phyloP scores from a whole-genome alignment of 2,113 vertebrate genomes.

The Lasiurus borealis region DNA sequence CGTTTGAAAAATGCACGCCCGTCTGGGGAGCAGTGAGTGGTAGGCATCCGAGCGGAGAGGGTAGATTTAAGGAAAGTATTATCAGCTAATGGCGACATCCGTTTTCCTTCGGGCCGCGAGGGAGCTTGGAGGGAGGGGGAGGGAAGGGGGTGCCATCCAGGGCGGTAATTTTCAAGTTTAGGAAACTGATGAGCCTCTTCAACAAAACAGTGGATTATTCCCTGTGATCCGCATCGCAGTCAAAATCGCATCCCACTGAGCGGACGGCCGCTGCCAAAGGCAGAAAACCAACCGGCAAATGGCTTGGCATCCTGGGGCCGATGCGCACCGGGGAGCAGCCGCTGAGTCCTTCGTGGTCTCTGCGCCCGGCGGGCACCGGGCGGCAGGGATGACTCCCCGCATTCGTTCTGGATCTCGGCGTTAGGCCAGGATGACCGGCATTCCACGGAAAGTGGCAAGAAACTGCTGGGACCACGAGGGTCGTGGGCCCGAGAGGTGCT shows the following conservation, averaged over 20 bases:
- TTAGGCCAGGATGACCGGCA: neutral
- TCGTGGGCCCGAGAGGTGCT: neutral
- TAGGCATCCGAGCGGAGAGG: neutral
- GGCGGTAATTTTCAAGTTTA: neutral
- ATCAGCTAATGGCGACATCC: neutral
- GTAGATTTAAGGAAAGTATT: slow-evolving; percentile 37
- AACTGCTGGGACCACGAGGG: neutral
- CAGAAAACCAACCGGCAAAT: slow-evolving; percentile 15
- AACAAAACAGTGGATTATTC: slow-evolving; percentile 37
- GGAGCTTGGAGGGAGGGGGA: neutral
- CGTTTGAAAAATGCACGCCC: slow-evolving; percentile 49
- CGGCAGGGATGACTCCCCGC: neutral
- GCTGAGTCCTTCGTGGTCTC: slow-evolving; percentile 54
- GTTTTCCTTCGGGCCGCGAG: neutral
- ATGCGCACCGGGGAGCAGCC: neutral
- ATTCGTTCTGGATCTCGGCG: neutral
- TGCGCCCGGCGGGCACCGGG: neutral
- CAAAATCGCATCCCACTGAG: slow-evolving; percentile 9
- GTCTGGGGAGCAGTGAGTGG: neutral
- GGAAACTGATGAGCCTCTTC: neutral
- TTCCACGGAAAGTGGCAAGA: neutral
- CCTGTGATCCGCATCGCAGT: neutral
- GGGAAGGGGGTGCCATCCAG: neutral
- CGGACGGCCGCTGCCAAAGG: neutral
- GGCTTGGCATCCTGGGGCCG: neutral